These are phyloP conservation scores for Carollia perspicillata DNA, from an alignment of 2,113 vertebrate species.

Conservation along the genomic window DNA sequence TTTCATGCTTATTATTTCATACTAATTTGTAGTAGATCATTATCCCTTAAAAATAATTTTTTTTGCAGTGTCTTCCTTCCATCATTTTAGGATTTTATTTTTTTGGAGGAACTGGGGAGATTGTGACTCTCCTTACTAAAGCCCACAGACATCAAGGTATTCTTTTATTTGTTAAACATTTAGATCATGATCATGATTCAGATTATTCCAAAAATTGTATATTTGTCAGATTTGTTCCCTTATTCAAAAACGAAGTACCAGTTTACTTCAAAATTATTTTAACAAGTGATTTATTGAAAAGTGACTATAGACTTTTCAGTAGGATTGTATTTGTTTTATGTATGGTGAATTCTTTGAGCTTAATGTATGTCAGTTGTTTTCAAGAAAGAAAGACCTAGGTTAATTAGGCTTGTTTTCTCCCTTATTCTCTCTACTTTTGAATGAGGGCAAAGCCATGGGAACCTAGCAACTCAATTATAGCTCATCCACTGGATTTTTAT, in stretches of 20 bases:
- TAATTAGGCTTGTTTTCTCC: background rate
- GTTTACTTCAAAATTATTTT: conserved; percentile 24
- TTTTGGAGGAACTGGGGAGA: background rate
- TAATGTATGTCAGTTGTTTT: background rate
- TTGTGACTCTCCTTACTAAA: background rate
- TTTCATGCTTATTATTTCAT: background rate
- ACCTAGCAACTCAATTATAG: background rate
- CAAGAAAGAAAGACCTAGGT: background rate
- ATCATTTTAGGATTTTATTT: background rate
- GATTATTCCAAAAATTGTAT: conserved; percentile 9
- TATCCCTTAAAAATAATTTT: background rate
- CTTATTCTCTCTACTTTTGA: background rate
- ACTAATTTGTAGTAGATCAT: background rate
- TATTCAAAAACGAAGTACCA: background rate
- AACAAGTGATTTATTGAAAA: background rate
- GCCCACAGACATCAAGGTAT: background rate
- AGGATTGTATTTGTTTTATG: background rate
- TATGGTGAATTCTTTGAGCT: background rate
- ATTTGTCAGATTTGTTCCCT: background rate
- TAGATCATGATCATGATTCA: background rate
- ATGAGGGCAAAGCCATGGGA: background rate
- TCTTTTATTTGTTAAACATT: background rate
- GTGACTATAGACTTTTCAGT: background rate
- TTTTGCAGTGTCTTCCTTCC: background rate
- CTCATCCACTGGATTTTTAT: background rate